Base-by-base conservation (phyloP, 1,140 invertebrate genomes). In the Heliconius congener region DNA sequence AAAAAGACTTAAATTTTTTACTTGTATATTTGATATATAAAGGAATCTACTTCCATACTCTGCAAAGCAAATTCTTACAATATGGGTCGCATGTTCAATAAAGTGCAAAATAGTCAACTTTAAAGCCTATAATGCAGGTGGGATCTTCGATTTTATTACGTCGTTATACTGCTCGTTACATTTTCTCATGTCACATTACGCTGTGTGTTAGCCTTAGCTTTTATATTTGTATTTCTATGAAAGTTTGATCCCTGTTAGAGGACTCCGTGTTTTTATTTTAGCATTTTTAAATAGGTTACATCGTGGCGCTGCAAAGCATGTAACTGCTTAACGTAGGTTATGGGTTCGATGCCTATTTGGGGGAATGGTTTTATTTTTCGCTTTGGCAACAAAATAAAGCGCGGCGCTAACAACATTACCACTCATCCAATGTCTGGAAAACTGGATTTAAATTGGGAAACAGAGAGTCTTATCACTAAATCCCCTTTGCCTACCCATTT, bases 101-200 rank as follows among this genome's bases (percentile, higher is more conserved):
- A 72, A 72, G 34, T 72, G 71, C 71, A 72, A 72, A 72, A 72
- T 72, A 72, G 71, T 42, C 71, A 72, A 39, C 37, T 72, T 72
- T 42, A 72, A 72, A 72, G 71, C 71, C 71, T 72, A 72, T 72
- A 72, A 72, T 72, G 71, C 71, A 72, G 71, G 37, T 66, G 71
- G 37, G 71, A 72, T 72, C 34, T 72, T 72, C 71, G 37, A 72
- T 72, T 72, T 72, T 72, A 72, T 72, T 72, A 42, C 71, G 71
- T 42, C 71, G 34, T 72, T 72, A 42, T 72, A 72, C n/a, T 72
- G 71, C 37, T 72, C 71, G 71, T 72, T 72, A 72, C 71, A 72
- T 72, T 72, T 72, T 72, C 71, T 72, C 71, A n/a, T 72, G 71
- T 72, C 37, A 30, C 71, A 72, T 72, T 72, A 72, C n/a, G 60